Conservation (phyloP, 1,140 invertebrate species). For the Neodiprion virginianus region DNA sequence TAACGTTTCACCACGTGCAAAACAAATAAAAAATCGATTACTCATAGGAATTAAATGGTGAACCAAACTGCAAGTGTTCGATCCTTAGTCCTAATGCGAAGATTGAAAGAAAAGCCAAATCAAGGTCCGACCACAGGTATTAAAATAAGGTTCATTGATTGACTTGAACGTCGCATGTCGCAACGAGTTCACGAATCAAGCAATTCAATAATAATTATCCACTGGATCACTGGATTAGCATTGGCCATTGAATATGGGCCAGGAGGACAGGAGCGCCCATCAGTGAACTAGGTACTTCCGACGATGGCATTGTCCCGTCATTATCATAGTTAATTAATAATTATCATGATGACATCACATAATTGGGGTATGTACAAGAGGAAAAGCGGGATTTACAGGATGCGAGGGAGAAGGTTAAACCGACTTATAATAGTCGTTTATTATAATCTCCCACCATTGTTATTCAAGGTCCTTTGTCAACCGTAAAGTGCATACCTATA, state of each 20-base stretch:
- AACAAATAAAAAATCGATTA: no score
- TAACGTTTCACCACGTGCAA: no score
- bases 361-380: constrained; percentile 51
- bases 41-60: no score
- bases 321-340: constrained; percentile 58
- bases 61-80: no score
- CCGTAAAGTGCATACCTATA: background rate
- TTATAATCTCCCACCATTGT: constrained; percentile 50
- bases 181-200: background rate
- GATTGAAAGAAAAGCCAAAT: no score
- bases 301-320: constrained; percentile 55
- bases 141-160: no score
- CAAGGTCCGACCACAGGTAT: no score
- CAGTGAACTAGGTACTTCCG: constrained; percentile 54
- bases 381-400: constrained; percentile 52
- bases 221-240: background rate
- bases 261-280: constrained; percentile 46
- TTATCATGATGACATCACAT: constrained; percentile 54
- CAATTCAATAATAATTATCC: background rate
- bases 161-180: no score
- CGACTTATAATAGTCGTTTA: constrained; percentile 51
- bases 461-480: constrained; percentile 44
- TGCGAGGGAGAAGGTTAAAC: constrained; percentile 53
- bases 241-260: constrained; percentile 51
- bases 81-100: no score